phyloP scores from a whole-genome alignment of 1,140 invertebrate genomes.

The Atopsyche davidsoni region DNA sequence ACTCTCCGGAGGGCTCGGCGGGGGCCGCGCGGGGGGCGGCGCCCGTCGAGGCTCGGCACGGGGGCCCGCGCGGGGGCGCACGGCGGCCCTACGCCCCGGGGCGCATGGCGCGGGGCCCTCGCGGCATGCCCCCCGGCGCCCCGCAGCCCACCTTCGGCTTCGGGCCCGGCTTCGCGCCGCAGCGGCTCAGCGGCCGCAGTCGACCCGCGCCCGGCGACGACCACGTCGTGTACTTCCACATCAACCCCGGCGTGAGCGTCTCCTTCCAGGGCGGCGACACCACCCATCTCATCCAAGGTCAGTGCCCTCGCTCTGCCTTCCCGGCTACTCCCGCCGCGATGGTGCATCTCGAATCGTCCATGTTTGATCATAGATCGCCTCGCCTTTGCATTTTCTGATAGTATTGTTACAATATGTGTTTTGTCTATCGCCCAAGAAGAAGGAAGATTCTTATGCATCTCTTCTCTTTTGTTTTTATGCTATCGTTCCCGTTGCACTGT shows the following conservation, averaged over 20 bases:
- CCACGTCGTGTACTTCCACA: slow-evolving; percentile 59
- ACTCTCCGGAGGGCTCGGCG: slow-evolving; percentile 39
- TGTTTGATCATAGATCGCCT: neutral
- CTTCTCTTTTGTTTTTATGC: too few species aligned
- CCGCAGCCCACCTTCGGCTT: slow-evolving; percentile 45
- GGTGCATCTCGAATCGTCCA: too few species aligned
- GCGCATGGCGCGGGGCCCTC: slow-evolving; percentile 19
- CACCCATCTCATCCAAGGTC: slow-evolving; percentile 61
- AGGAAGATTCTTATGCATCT: neutral
- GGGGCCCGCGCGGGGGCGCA: neutral
- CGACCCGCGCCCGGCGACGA: slow-evolving; percentile 25
- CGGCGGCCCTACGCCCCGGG: neutral
- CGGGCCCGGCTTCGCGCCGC: slow-evolving; percentile 48
- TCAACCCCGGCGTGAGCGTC: slow-evolving; percentile 63
- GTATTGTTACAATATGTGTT: neutral
- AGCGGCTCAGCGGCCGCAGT: slow-evolving; percentile 30
- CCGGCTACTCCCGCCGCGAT: too few species aligned
- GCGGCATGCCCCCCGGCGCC: slow-evolving; percentile 24
- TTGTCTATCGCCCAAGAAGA: neutral
- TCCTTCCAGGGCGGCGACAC: slow-evolving; percentile 60
- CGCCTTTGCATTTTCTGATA: neutral
- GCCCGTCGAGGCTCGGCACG: slow-evolving; percentile 7
- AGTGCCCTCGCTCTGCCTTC: too few species aligned
- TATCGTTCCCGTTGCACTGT: too few species aligned
- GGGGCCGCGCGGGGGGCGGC: slow-evolving; percentile 21